A percentile compares a stretch with the other conserved stretches of the same genome.
Evolutionary conservation across 2,888 invertebrate species (phyloP).

Genomic region (Buathra laborator): DNA sequence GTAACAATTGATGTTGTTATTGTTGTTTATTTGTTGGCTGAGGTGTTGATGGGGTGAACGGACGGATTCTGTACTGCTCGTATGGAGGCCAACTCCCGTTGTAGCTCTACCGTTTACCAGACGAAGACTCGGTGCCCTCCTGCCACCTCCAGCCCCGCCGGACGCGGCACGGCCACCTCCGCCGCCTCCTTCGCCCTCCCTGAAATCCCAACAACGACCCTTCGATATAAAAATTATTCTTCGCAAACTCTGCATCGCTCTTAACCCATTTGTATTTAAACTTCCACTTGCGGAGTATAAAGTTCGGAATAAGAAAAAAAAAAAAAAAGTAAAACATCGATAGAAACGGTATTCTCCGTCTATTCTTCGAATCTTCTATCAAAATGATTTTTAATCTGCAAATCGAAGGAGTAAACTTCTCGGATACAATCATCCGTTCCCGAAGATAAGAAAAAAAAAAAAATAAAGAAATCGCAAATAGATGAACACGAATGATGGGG

Average conservation of each 20-base stretch:
- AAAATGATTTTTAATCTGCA: not conserved
- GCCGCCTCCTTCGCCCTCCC: constrained; percentile 86
- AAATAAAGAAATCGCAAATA: not conserved
- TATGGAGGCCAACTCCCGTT: constrained; percentile 89
- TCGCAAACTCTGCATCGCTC: not conserved
- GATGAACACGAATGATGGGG: not conserved
- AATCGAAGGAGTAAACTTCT: not conserved
- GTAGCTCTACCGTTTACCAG: constrained; percentile 86
- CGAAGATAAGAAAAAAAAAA: not conserved
- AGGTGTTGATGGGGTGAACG: constrained; percentile 97
- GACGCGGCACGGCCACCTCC: constrained; percentile 88
- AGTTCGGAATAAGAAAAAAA: too few species aligned
- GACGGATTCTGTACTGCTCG: constrained; percentile 94
- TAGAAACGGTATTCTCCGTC: not conserved
- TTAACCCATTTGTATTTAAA: too few species aligned
- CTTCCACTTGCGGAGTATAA: too few species aligned
- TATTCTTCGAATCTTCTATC: not conserved
- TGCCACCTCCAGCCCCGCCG: constrained; percentile 88
- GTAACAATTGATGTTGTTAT: constrained; percentile 96
- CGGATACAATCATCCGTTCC: not conserved
- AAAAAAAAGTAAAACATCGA: not conserved
- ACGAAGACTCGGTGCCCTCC: constrained; percentile 86
- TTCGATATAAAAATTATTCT: not conserved
- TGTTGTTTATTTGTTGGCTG: constrained; percentile 93
- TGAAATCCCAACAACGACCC: constrained; percentile 66